Percentiles rank a stretch among this genome's conserved stretches.
Evolutionary conservation across 2,888 invertebrate species (phyloP).

Genomic region (Mythimna ferrago): DNA sequence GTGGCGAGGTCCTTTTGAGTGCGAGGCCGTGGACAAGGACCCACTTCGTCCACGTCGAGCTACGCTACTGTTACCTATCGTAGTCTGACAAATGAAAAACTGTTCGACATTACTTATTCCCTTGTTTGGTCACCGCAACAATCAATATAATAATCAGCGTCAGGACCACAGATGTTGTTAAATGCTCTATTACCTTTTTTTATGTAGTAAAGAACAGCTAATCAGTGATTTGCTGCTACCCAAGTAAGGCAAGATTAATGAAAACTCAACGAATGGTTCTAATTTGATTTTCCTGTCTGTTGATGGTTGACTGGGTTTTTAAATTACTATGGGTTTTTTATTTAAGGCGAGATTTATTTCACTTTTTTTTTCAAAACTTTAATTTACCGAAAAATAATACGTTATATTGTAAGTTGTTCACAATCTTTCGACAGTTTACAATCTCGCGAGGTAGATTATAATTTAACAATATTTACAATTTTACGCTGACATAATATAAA

Average conservation of each 20-base stretch:
- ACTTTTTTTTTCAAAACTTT: no score
- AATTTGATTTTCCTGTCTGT: slow-evolving; percentile 43
- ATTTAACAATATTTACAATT: no score
- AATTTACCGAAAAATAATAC: no score
- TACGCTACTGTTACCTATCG: background rate
- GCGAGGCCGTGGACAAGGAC: no score
- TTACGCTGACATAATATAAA: no score
- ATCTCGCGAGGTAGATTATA: no score
- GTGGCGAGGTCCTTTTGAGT: no score
- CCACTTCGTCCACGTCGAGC: no score
- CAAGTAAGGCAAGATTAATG: slow-evolving; percentile 49
- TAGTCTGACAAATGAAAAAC: slow-evolving; percentile 55
- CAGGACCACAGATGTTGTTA: slow-evolving; percentile 41
- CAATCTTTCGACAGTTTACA: no score
- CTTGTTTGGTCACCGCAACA: slow-evolving; percentile 49
- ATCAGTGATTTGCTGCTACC: slow-evolving; percentile 38
- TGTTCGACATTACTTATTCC: slow-evolving; percentile 51
- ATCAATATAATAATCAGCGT: slow-evolving; percentile 52
- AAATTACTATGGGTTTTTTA: slow-evolving; percentile 24
- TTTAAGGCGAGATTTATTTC: background rate
- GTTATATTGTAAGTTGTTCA: no score
- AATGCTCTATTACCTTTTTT: slow-evolving; percentile 34
- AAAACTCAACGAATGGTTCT: slow-evolving; percentile 36
- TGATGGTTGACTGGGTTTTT: slow-evolving; percentile 8
- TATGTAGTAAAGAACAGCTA: slow-evolving; percentile 37